Base-by-base conservation (phyloP, 37 sponge, comb jelly and placozoan species). In the Lycopodina hypogea region DNA sequence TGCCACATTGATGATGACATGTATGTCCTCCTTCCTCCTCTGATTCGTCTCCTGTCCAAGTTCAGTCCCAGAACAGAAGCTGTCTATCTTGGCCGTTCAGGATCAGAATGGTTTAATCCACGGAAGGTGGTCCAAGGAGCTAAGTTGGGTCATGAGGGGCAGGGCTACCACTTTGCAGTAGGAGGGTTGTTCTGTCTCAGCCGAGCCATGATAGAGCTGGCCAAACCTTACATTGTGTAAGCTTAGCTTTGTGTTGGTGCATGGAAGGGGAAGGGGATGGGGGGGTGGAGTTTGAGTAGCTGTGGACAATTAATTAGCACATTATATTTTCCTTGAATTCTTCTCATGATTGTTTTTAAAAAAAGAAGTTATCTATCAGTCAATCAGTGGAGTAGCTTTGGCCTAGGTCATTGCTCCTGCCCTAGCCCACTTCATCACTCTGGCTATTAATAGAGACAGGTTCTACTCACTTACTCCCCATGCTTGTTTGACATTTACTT, bases 1-100 rank as follows among this genome's bases (percentile, higher is more conserved):
- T 86, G 87, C 56, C 87, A 86, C 30, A 39, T 86, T 8, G 87
- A 86, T 55, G 87, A 86, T 56, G 87, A 86, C 69, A 86, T 86
- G 74, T 86, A 86, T 56, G 75, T 86, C 37, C 37, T 56, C 18
- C 15, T 56, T 3, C 26, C 23, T 22, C 35, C 42, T 9, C 41
- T 86, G 22, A 70, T 75, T 11, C 12, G 41, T 3, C 56, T 68
- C 3, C 53, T 86, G 34, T 33, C 81, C 41, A 55, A 35, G 38
- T 86, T 79, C 42, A 2, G 79, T 22, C 87, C 87, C 40, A 74
- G 22, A 69, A 80, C 35, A 2, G 87, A 86, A 9, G 75, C 80
- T 15, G 52, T 86, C 19, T 86, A 86, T 39, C 22, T 86, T 0
- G 87, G 87, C 38, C 63, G 87, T 37, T 75, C 84, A 1, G 86